phyloP scores from a whole-genome alignment of 1,140 invertebrate species.

The Linepithema humile region DNA sequence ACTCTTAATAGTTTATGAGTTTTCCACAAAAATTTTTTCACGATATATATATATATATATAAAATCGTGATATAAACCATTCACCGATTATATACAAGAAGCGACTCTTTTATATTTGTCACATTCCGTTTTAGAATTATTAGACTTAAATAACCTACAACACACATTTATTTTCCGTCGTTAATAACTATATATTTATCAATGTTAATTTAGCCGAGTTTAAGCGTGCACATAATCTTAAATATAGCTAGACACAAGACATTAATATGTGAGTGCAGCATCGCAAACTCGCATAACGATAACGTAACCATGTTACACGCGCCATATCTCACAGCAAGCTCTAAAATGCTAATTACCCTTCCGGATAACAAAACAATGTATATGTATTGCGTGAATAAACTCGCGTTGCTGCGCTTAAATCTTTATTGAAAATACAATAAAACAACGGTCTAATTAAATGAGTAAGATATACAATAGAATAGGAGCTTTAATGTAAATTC shows the following conservation, averaged over 20 bases:
- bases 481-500: neutral
- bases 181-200: neutral
- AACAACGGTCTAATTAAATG: neutral
- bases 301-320: constrained; percentile 5
- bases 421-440: neutral
- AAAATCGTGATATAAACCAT: neutral
- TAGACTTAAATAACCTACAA: too few relatives aligned
- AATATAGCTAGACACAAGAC: neutral
- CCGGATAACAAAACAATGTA: neutral
- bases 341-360: constrained; percentile 26
- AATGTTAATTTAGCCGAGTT: neutral
- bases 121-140: neutral
- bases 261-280: neutral
- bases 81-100: neutral
- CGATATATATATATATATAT: too few relatives aligned
- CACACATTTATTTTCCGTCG: neutral
- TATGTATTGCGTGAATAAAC: neutral
- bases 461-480: too few relatives aligned
- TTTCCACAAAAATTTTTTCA: neutral
- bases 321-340: neutral
- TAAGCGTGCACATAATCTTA: neutral
- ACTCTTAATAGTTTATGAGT: too few relatives aligned
- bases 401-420: neutral
- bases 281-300: constrained; percentile 18
- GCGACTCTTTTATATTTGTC: neutral